Evolutionary conservation across 2,113 vertebrate species (phyloP).

Genomic region (Solenodon paradoxus): DNA sequence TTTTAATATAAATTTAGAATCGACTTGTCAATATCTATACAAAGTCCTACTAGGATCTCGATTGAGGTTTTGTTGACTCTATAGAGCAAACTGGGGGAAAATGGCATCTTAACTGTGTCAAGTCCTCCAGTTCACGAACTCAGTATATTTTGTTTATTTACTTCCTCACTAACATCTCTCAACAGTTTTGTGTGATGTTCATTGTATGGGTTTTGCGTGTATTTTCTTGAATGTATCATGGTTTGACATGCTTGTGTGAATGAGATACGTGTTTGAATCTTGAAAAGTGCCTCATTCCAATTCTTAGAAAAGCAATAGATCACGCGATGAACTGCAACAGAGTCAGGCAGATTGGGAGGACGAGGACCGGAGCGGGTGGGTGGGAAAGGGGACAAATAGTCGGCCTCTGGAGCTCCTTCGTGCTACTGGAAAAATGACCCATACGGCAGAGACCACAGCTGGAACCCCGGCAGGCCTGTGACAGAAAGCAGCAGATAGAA

Average conservation of each 20-base stretch:
- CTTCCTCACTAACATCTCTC: background rate
- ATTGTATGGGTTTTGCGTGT: background rate
- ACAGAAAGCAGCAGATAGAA: background rate
- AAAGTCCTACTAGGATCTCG: background rate
- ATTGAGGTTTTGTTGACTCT: background rate
- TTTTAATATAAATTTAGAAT: constrained; percentile 2
- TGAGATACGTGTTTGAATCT: background rate
- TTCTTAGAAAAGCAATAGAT: background rate
- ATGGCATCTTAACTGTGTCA: background rate
- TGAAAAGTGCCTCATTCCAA: background rate
- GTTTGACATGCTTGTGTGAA: background rate
- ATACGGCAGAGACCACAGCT: no score
- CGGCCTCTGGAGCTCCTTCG: background rate
- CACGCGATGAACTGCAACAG: background rate
- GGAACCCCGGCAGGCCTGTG: background rate
- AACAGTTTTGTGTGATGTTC: background rate
- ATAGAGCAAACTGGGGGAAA: background rate
- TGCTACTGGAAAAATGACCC: background rate
- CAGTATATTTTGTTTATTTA: background rate
- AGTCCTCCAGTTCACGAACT: background rate
- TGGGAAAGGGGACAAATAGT: background rate
- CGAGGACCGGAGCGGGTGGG: background rate
- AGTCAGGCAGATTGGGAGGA: background rate
- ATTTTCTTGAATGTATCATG: background rate
- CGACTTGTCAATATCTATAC: background rate